Conservation (phyloP, 2,113 vertebrate species). For the Halcyon malimbica region DNA sequence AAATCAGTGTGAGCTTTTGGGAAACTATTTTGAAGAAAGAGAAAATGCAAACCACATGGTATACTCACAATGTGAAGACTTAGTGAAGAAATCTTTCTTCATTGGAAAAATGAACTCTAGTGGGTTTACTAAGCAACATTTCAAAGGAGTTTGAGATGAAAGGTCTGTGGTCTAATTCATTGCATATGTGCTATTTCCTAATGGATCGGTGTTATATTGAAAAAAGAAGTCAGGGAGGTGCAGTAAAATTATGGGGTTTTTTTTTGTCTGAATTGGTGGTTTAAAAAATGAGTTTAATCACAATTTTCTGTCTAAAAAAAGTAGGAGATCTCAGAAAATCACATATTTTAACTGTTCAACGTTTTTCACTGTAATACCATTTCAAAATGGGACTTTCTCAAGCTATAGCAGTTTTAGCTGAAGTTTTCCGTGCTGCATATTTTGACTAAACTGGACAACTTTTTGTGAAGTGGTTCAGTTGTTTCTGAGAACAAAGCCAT, state of each 20-base stretch:
- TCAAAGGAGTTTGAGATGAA: slow-evolving; percentile 58
- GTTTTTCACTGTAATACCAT: not conserved
- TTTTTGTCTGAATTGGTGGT: not conserved
- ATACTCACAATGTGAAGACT: not conserved
- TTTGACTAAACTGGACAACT: not conserved
- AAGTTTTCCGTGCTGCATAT: not conserved
- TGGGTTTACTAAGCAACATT: slow-evolving; percentile 21
- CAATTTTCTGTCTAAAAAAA: not conserved
- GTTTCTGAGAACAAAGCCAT: slow-evolving; percentile 54
- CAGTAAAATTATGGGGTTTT: not conserved
- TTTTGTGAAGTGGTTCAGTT: slow-evolving; percentile 31
- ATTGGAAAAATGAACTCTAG: slow-evolving; percentile 17
- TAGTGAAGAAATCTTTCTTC: slow-evolving; percentile 16
- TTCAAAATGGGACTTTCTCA: not conserved
- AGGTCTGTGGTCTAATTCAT: slow-evolving; percentile 39
- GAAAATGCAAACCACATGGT: slow-evolving; percentile 51
- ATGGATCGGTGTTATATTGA: not conserved
- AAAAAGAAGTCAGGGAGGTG: not conserved
- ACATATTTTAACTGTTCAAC: not conserved
- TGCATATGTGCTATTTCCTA: slow-evolving; percentile 55
- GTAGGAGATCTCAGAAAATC: not conserved
- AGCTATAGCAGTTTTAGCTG: not conserved
- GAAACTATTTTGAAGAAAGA: not conserved
- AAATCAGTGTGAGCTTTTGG: not conserved
- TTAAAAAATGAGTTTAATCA: not conserved